These are phyloP conservation scores for Staurois parvus DNA, from an alignment of 2,797 vertebrate species.

Conservation along the genomic window DNA sequence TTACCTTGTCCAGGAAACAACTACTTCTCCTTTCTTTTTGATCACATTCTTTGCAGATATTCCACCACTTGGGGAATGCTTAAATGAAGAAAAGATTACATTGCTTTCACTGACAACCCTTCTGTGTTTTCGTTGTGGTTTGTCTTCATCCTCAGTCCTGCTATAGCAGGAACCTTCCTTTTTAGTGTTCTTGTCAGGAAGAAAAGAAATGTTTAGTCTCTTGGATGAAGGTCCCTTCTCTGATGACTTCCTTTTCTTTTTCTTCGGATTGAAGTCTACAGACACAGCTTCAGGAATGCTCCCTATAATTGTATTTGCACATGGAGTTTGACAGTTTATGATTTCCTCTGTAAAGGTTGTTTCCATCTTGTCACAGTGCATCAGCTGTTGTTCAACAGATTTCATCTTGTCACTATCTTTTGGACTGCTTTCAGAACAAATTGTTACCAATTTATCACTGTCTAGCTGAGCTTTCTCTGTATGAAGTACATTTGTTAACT, in stretches of 20 bases:
- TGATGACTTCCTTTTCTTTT: constrained; percentile 82
- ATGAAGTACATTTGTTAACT: neutral
- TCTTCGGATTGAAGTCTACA: constrained; percentile 58
- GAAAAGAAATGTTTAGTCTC: constrained; percentile 67
- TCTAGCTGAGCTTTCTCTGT: neutral
- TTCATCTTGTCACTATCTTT: constrained; percentile 32
- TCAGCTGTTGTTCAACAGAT: neutral
- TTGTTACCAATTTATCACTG: neutral
- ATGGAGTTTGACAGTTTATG: neutral
- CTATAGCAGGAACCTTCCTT: constrained; percentile 55
- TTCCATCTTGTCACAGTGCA: constrained; percentile 23
- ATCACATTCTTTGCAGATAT: constrained; percentile 93
- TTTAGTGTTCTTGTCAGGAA: constrained; percentile 67
- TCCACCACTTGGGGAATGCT: constrained; percentile 77
- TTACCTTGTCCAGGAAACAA: constrained; percentile 95
- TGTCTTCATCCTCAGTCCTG: constrained; percentile 68
- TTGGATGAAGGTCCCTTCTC: constrained; percentile 72
- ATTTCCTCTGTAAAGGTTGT: neutral
- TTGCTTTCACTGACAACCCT: constrained; percentile 38
- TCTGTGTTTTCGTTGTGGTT: constrained; percentile 61
- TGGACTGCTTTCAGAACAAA: neutral
- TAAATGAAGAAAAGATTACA: constrained; percentile 59
- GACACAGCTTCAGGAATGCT: constrained; percentile 62
- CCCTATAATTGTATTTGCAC: neutral
- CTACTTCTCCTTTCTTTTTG: constrained; percentile 92